Evolutionary conservation across 2,113 vertebrate genomes (phyloP).

Genomic region (Leptocoma aspasia): DNA sequence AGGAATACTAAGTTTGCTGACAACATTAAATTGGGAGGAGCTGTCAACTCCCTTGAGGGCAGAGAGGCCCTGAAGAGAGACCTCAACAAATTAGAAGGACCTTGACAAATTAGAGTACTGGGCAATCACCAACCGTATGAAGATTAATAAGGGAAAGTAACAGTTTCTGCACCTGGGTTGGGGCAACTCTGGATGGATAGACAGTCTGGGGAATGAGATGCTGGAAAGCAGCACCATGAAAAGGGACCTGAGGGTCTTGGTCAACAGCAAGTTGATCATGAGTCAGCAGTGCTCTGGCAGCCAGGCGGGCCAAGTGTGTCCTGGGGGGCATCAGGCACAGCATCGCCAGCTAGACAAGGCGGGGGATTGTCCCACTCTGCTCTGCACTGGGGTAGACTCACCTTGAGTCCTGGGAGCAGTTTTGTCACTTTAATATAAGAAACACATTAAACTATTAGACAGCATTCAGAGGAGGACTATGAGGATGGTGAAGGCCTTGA

Average conservation of each 20-base stretch:
- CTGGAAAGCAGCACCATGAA: rapidly evolving
- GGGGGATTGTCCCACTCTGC: not conserved
- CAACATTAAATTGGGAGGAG: not conserved
- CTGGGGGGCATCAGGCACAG: rapidly evolving
- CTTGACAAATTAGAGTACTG: not conserved
- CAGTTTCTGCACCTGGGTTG: not conserved
- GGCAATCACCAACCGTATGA: rapidly evolving
- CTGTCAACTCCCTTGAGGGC: not conserved
- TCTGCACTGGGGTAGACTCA: not conserved
- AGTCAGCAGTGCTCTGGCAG: not conserved
- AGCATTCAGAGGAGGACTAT: too few species aligned
- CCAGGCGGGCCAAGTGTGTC: not conserved
- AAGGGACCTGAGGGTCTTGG: not conserved
- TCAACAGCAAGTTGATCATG: not conserved
- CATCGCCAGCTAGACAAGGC: rapidly evolving
- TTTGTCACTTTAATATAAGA: not conserved
- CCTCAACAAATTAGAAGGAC: not conserved
- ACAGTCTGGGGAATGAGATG: not conserved
- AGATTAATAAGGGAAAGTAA: not conserved
- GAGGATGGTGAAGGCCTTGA: not conserved
- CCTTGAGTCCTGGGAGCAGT: rapidly evolving
- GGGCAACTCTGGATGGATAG: not conserved
- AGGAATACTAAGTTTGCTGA: not conserved
- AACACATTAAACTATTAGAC: not conserved
- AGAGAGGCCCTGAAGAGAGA: not conserved